A percentile compares a stretch with the other conserved stretches of the same genome.
Conservation (phyloP, 2,113 vertebrate genomes). For the Sapajus apella region DNA sequence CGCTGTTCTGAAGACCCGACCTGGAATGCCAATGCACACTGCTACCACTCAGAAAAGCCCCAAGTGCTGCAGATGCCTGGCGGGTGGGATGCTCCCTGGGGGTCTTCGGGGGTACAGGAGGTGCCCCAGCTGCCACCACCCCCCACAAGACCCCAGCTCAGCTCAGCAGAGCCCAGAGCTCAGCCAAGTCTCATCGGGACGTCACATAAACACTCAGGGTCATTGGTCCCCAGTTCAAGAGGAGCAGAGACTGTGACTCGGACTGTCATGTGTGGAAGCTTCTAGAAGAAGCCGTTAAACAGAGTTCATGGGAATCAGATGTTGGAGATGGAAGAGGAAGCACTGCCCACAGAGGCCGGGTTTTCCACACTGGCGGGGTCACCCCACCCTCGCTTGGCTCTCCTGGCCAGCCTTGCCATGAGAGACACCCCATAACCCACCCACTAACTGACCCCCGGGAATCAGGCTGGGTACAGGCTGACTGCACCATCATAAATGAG, state of each 20-base stretch:
- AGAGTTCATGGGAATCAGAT: neutral
- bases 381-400: accelerated
- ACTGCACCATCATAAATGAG: accelerated
- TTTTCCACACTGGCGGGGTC: accelerated
- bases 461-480: accelerated
- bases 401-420: neutral
- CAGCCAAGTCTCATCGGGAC: neutral
- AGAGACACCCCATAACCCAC: accelerated
- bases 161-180: accelerated
- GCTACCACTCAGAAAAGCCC: no score
- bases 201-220: neutral
- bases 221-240: neutral
- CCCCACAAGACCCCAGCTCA: neutral
- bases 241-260: neutral
- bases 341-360: accelerated
- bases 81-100: neutral
- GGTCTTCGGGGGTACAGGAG: neutral
- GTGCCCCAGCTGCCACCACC: neutral
- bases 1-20: accelerated
- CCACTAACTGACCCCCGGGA: neutral
- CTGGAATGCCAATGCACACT: accelerated
- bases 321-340: neutral
- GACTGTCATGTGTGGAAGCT: neutral
- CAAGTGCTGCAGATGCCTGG: accelerated
- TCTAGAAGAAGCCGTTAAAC: neutral